A percentile compares a stretch with the other conserved stretches of the same genome.
Evolutionary conservation across 2,797 vertebrate genomes (phyloP).

Genomic region (Labroides dimidiatus): DNA sequence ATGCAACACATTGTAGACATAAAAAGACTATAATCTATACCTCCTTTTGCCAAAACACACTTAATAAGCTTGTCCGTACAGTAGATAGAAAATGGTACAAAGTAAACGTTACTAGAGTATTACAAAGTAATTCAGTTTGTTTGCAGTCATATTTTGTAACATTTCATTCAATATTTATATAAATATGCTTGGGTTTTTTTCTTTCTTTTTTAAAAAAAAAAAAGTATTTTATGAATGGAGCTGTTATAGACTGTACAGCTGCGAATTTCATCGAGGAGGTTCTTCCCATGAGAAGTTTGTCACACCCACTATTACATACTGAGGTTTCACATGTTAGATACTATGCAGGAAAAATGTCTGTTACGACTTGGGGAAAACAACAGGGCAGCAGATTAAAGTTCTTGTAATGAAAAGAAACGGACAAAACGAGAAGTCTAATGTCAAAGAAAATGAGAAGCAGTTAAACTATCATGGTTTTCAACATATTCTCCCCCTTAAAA

Average conservation of each 20-base stretch:
- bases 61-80: not conserved
- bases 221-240: conserved; percentile 25
- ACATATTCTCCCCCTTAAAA: not conserved
- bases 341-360: not conserved
- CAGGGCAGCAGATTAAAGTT: not conserved
- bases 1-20: not conserved
- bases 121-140: not conserved
- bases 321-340: not conserved
- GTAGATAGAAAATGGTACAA: not conserved
- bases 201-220: no score
- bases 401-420: not conserved
- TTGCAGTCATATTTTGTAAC: no score
- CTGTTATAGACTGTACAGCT: not conserved
- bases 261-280: conserved; percentile 21
- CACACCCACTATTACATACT: conserved; percentile 7
- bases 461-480: not conserved
- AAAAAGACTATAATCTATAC: no score
- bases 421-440: not conserved
- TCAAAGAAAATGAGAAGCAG: not conserved
- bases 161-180: no score
- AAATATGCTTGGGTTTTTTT: no score
- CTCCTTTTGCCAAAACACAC: not conserved
- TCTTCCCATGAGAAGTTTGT: conserved; percentile 12
- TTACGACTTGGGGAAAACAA: not conserved
- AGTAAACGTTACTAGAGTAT: not conserved